phyloP scores from a whole-genome alignment of 2,888 invertebrate species.

The Eudemis profundana region DNA sequence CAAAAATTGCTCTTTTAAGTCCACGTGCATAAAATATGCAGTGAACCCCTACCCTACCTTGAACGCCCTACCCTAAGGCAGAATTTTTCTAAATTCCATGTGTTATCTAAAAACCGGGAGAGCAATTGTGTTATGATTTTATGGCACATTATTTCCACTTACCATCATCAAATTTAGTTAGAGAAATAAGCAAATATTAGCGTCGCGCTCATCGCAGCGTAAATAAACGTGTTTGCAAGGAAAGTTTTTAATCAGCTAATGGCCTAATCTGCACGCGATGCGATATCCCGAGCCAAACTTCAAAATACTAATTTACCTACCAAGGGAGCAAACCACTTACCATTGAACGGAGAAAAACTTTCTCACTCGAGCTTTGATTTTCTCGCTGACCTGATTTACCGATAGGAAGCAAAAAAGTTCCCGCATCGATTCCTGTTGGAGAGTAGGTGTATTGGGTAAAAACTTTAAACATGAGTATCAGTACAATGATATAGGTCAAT shows the following conservation, averaged over 20 bases:
- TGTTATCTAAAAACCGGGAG: too few relatives aligned
- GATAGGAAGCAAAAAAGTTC: conserved; percentile 79
- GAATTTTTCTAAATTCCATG: too few relatives aligned
- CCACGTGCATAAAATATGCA: too few relatives aligned
- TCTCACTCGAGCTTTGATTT: conserved; percentile 75
- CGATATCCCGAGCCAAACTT: conserved; percentile 17
- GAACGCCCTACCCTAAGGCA: too few relatives aligned
- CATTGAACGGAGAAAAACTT: conserved; percentile 80
- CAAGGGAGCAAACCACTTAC: conserved; percentile 54
- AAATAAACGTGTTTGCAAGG: conserved; percentile 3
- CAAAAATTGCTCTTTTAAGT: too few relatives aligned
- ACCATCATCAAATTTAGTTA: not conserved
- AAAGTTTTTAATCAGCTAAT: conserved; percentile 30
- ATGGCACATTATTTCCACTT: not conserved
- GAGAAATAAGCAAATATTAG: conserved; percentile 1
- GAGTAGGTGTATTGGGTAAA: conserved; percentile 39
- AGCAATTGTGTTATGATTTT: too few relatives aligned
- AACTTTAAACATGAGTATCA: too few relatives aligned
- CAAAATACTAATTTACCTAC: conserved; percentile 22
- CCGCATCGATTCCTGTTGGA: conserved; percentile 74
- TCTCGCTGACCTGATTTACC: conserved; percentile 74
- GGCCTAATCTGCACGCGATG: conserved; percentile 16
- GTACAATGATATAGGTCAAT: too few relatives aligned
- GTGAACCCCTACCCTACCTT: too few relatives aligned
- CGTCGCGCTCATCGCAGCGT: not conserved